Evolutionary conservation across 2,113 vertebrate genomes (phyloP).

Genomic region (Polypterus bichir): DNA sequence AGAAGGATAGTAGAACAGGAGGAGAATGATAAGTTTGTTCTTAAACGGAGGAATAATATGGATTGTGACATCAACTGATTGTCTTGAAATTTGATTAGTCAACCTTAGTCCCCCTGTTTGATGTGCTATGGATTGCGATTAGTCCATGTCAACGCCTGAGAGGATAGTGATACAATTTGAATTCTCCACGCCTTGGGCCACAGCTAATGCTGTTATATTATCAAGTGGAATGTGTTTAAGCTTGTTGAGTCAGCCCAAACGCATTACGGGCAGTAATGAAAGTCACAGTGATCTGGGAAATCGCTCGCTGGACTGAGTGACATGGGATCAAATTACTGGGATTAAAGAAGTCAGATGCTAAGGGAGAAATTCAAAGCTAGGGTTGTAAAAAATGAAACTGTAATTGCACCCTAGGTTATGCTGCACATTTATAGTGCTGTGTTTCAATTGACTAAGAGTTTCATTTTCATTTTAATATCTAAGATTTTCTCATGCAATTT

Average conservation of each 20-base stretch:
- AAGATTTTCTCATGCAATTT: too few species aligned
- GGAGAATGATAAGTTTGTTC: not conserved
- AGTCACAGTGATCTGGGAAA: constrained; percentile 4
- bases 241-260: constrained; percentile 8
- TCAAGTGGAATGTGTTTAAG: constrained; percentile 15
- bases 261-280: constrained; percentile 5
- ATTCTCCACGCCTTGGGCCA: constrained; percentile 15
- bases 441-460: too few species aligned
- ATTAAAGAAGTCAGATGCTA: constrained; percentile 2
- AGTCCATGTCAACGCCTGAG: constrained; percentile 13
- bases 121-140: constrained; percentile 14
- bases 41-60: constrained; percentile 8
- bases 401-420: too few species aligned
- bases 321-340: constrained; percentile 13
- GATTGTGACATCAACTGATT: constrained; percentile 8
- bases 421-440: too few species aligned
- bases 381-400: not conserved
- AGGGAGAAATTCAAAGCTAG: constrained; percentile 8
- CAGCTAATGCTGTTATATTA: constrained; percentile 17
- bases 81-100: constrained; percentile 14
- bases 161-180: constrained; percentile 13
- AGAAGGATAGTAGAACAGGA: not conserved
- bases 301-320: not conserved
- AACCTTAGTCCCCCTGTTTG: constrained; percentile 12
- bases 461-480: too few species aligned